These are phyloP conservation scores for Syrrhaptes paradoxus DNA, from an alignment of 2,113 vertebrate species.

Conservation along the genomic window DNA sequence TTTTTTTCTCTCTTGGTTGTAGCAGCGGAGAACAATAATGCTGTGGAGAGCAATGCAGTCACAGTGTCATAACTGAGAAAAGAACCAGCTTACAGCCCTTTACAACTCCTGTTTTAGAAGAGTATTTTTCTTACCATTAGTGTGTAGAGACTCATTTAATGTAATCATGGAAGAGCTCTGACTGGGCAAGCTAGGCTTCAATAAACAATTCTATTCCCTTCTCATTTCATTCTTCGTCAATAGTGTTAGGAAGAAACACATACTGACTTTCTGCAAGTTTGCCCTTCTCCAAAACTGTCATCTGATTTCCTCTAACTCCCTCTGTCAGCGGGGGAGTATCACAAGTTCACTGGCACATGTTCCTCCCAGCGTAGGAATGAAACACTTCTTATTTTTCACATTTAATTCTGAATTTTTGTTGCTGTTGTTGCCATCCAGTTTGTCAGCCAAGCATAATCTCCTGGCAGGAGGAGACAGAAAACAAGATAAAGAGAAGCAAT, in stretches of 20 bases:
- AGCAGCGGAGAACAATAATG: neutral
- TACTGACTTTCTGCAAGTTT: neutral
- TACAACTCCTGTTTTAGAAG: neutral
- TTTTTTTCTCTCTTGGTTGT: neutral
- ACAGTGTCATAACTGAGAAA: neutral
- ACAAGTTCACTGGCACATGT: neutral
- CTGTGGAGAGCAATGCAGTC: neutral
- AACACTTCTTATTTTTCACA: conserved; percentile 6
- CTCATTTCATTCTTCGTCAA: neutral
- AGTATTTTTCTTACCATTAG: neutral
- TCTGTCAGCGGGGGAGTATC: neutral
- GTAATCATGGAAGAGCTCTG: neutral
- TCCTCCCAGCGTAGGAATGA: neutral
- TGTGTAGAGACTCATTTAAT: neutral
- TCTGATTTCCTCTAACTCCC: neutral
- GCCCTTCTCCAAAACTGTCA: neutral
- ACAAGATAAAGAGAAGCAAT: conserved; percentile 44
- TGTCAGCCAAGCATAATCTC: conserved; percentile 6
- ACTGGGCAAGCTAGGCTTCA: neutral
- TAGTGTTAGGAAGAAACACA: neutral
- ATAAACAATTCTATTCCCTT: neutral
- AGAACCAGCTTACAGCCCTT: neutral
- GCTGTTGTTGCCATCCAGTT: neutral
- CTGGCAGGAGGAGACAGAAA: conserved; percentile 6
- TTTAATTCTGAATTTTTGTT: conserved; percentile 15